Base-by-base conservation (phyloP, 1,140 invertebrate genomes). In the Pentalonia nigronervosa region DNA sequence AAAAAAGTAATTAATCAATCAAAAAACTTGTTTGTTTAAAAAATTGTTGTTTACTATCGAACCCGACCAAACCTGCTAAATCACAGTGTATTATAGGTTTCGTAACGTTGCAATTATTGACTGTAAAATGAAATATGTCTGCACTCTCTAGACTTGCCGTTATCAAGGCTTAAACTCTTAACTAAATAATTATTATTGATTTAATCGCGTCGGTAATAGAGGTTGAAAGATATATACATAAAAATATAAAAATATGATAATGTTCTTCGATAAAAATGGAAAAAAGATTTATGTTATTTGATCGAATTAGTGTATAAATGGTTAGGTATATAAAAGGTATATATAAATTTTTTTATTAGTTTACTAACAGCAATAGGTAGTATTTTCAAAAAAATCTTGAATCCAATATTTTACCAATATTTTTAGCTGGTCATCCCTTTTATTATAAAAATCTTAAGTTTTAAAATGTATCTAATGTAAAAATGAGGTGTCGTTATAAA, bases 391-490 rank as follows among this genome's bases (percentile, higher is more conserved):
- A 67, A 67, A 30, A 67, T 67, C 7, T 3, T 3, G 17, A 76
- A 76, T 34, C 4, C 14, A 76, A 76, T 76, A 67, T n/a, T 67
- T 67, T 17, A 67, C 30, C 11, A 67, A 67, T 67, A 67, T 14
- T n/a, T n/a, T 67, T 11, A n/a, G n/a, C 7, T n/a, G 30, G 1
- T 67, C 11, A n/a, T n/a, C 6, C 0, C 11, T 17, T 30, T 11
- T 67, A 17, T 30, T 17, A 1, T n/a, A 67, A 67, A 6, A n/a
- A 3, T n/a, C 0, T n/a, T 1, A n/a, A 67, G 60, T n/a, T 4
- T 76, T 76, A 76, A 41, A 41, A 76, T 7, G n/a, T n/a, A n/a
- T n/a, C 4, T 76, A n/a, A 76, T 6, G 17, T 17, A 76, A 76
- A 76, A 76, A 76, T 76, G 4, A 76, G 4, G n/a, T 17, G 6